Conservation (phyloP, 1,140 invertebrate genomes). For the Ceratosolen solmsi region DNA sequence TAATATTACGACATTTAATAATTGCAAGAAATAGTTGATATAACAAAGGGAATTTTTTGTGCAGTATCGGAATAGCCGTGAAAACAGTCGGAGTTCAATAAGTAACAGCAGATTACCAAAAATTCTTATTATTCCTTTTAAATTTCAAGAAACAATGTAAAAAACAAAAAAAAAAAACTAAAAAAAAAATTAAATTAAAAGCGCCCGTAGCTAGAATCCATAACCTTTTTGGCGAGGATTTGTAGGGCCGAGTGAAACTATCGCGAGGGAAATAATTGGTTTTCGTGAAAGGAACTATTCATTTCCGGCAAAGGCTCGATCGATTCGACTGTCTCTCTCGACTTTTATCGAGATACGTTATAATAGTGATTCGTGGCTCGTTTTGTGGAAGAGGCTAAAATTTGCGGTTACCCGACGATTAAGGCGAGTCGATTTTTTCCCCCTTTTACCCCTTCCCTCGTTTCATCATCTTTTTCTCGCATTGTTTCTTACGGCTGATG, state of each 20-base stretch:
- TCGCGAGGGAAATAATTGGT: constrained; percentile 2
- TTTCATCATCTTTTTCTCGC: not conserved
- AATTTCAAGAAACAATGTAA: too few relatives aligned
- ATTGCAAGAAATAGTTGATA: too few relatives aligned
- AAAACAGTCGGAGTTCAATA: too few relatives aligned
- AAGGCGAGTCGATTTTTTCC: not conserved
- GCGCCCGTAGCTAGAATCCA: too few relatives aligned
- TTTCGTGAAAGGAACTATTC: constrained; percentile 30
- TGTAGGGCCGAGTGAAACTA: not conserved
- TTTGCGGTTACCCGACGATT: constrained; percentile 25
- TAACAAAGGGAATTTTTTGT: too few relatives aligned
- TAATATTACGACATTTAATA: too few relatives aligned
- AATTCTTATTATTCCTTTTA: too few relatives aligned
- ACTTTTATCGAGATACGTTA: not conserved
- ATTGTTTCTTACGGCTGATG: not conserved
- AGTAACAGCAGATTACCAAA: too few relatives aligned
- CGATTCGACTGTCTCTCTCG: constrained; percentile 26
- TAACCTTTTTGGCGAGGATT: too few relatives aligned
- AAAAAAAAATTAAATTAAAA: too few relatives aligned
- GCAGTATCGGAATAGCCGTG: too few relatives aligned
- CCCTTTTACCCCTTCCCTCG: not conserved
- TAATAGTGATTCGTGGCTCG: constrained; percentile 32
- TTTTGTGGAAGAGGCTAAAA: constrained; percentile 26
- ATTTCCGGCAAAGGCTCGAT: constrained; percentile 31
- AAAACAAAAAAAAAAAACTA: too few relatives aligned